Evolutionary conservation across 1,140 invertebrate genomes (phyloP).

Genomic region (Thalassaphorura encarpata): DNA sequence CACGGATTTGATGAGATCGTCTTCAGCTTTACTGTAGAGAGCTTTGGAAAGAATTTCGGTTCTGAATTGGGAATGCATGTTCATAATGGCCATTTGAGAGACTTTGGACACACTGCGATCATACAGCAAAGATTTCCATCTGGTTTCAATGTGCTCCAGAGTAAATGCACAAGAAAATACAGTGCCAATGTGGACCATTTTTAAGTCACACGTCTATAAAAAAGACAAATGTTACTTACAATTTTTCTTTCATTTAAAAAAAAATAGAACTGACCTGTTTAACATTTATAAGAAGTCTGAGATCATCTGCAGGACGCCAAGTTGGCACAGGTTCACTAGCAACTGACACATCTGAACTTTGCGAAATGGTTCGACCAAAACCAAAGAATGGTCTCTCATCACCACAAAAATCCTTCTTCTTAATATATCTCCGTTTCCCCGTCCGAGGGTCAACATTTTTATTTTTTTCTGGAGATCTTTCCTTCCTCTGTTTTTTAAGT

Average conservation of each 20-base stretch:
- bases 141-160: constrained; percentile 81
- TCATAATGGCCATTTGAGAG: constrained; percentile 81
- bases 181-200: constrained; percentile 76
- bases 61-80: constrained; percentile 83
- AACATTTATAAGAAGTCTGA: constrained; percentile 83
- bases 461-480: constrained; percentile 2
- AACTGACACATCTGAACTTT: neutral
- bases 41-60: constrained; percentile 76
- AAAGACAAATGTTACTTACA: constrained; percentile 23
- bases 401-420: neutral
- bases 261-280: constrained; percentile 58
- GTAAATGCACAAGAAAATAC: constrained; percentile 96
- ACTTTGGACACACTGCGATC: constrained; percentile 77
- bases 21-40: constrained; percentile 79
- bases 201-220: constrained; percentile 70
- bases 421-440: constrained; percentile 14
- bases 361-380: neutral
- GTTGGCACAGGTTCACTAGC: neutral
- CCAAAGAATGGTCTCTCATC: neutral
- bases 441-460: constrained; percentile 13
- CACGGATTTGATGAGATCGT: constrained; percentile 70
- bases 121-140: constrained; percentile 92
- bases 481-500: constrained; percentile 5
- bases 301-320: constrained; percentile 96
- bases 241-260: neutral